A percentile compares a stretch with the other conserved stretches of the same genome.
phyloP scores from a whole-genome alignment of 2,797 vertebrate species.

The Fistularia tabacaria region DNA sequence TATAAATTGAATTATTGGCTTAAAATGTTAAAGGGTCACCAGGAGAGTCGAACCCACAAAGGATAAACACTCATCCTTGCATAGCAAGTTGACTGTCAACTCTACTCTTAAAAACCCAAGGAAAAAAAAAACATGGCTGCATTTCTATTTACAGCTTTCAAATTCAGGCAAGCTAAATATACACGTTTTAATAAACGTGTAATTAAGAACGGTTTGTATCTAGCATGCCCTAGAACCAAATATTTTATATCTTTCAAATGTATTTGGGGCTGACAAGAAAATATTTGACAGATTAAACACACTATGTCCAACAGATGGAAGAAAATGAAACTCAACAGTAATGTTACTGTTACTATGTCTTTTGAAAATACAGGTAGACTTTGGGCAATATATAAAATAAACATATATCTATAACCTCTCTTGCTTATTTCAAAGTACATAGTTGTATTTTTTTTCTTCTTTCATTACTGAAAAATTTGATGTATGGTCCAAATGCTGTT shows the following conservation, averaged over 20 bases:
- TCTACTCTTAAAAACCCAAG: background rate
- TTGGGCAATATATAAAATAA: no score
- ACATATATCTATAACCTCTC: no score
- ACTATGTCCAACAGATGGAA: no score
- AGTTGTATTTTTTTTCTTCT: background rate
- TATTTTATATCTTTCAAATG: no score
- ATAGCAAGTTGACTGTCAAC: background rate
- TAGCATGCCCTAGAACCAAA: background rate
- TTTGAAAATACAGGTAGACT: no score
- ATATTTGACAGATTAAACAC: no score
- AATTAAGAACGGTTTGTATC: background rate
- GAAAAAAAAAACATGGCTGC: background rate
- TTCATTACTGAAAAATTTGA: background rate
- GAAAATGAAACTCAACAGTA: no score
- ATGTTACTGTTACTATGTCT: no score
- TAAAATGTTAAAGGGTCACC: background rate
- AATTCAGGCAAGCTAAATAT: background rate
- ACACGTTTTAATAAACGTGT: background rate
- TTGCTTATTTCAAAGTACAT: no score
- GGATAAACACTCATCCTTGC: background rate
- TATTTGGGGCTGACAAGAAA: no score
- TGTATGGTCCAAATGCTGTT: conserved; percentile 5
- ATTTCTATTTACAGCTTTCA: background rate
- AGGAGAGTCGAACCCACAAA: background rate
- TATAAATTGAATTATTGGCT: background rate